A percentile compares a stretch with the other conserved stretches of the same genome.
Conservation (phyloP, 2,888 invertebrate genomes). For the Limenitis arthemis region DNA sequence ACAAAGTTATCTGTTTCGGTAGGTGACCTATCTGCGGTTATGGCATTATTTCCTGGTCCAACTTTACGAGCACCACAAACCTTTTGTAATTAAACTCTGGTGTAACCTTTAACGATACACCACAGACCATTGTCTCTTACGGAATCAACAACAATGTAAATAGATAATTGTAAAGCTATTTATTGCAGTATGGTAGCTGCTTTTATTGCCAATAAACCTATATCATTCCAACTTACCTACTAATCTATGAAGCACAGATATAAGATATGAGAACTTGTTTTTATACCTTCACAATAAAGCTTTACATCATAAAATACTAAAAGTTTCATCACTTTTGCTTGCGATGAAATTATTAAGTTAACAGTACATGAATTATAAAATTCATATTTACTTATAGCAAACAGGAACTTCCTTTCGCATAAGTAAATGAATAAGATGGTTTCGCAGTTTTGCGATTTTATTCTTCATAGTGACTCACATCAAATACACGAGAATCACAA, state of each 20-base stretch:
- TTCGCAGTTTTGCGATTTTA: constrained; percentile 41
- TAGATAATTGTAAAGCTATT: constrained; percentile 17
- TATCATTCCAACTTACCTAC: constrained; percentile 3
- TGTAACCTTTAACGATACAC: constrained; percentile 54
- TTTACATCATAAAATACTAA: no score
- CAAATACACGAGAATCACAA: constrained; percentile 55
- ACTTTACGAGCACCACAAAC: constrained; percentile 38
- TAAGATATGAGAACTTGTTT: constrained; percentile 32
- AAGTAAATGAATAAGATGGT: constrained; percentile 28
- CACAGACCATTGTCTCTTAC: constrained; percentile 49
- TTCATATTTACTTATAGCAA: constrained; percentile 9
- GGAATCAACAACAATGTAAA: constrained; percentile 45
- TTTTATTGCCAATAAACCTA: constrained; percentile 13
- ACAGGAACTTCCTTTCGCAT: constrained; percentile 5
- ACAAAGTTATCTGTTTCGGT: constrained; percentile 25
- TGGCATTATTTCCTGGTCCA: constrained; percentile 55
- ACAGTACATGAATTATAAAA: neutral
- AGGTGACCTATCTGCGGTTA: constrained; percentile 60
- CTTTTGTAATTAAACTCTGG: constrained; percentile 56
- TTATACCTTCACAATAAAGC: no score
- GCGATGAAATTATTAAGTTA: no score
- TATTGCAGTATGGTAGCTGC: constrained; percentile 1
- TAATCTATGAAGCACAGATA: neutral
- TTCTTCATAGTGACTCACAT: constrained; percentile 54
- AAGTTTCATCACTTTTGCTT: no score